Base-by-base conservation (phyloP, 2,797 vertebrate genomes). In the Ceyx erithaca region DNA sequence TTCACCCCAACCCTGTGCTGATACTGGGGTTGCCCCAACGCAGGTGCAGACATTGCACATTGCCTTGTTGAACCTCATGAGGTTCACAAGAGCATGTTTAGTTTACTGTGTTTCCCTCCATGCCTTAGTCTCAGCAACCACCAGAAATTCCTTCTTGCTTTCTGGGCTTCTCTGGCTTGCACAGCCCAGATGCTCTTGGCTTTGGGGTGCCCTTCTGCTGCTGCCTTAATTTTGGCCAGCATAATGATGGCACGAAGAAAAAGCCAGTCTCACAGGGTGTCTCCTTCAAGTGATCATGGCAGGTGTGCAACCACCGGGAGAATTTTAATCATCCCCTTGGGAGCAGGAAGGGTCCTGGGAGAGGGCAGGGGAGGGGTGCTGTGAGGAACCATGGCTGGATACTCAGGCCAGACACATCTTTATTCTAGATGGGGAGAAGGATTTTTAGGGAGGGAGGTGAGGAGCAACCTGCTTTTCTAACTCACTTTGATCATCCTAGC, bases 391-490 rank as follows among this genome's bases (percentile, higher is more conserved):
- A 12, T 1, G 1, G 14, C 46, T 18, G 31, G 25, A 28, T 58
- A 43, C 30, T 46, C 4, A 0, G 19, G 4, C 14, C 58, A 0
- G 37, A 25, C 35, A n/a, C 1, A 0, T 30, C 4, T 58, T 45
- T 15, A 59, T 31, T 18, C n/a, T 1, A 19, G 21, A 21, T 1
- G 25, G 3, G 63, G 63, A 14, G 43, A 19, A 63, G 5, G 1
- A 15, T 43, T 59, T 13, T 20, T 19, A 23, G 20, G 7, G 40
- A 3, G 3, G 12, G 6, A 25, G 5, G 7, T 4, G 23, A 11
- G 45, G 25, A 40, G 28, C 31, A 67, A 41, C 23, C 48, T 14
- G 2, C 35, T 81, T 70, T 59, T 8, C n/a, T 26, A 20, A 8
- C 6, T 48, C 31, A 4, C 49, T 86, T 75, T 35, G 22, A 11